Base-by-base conservation (phyloP, 2,113 vertebrate species). In the Hippolais icterina region DNA sequence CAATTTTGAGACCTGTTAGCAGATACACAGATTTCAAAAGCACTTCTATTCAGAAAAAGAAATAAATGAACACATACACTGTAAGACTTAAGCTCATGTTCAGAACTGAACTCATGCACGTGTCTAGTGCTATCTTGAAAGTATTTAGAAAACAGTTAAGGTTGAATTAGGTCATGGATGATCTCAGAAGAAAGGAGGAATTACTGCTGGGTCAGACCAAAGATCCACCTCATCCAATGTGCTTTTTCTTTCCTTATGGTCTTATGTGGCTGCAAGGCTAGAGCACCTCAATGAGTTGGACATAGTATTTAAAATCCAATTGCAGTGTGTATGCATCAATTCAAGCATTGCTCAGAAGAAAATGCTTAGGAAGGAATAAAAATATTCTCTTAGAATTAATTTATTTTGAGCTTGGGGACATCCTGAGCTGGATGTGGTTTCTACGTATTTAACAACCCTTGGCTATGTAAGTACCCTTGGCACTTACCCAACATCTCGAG, bases 381-480 rank as follows among this genome's bases (percentile, higher is more conserved):
- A 96, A 83, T 83, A 90, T 47, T 74, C 79, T 85, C 85, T 81
- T 60, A 63, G 33, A 80, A 88, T 81, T 69, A 83, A 86, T 63
- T 87, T 95, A 90, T 92, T 96, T 83, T 92, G 79, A 93, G 94
- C 76, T 95, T 4, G 11, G 88, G 76, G 88, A 86, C 90, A 92
- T 86, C 79, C 89, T 83, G 64, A 93, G 83, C 60, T 93, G 79
- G 66, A 95, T 69, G 63, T 86, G 31, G 56, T 90, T 94, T 83
- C 79, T 39, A 39, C 18, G 88, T 35, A 80, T 86, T 93, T 93
- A 90, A 93, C 64, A 94, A 63, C 39, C 31, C 50, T 54, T 68
- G 52, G 82, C 75, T 94, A 80, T 63, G 31, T 77, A 68, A 77
- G 72, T 44, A 37, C 37, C 44, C 31, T 44, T 94, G 96, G 96